phyloP scores from a whole-genome alignment of 2,113 vertebrate species.

The Antigone vipio region DNA sequence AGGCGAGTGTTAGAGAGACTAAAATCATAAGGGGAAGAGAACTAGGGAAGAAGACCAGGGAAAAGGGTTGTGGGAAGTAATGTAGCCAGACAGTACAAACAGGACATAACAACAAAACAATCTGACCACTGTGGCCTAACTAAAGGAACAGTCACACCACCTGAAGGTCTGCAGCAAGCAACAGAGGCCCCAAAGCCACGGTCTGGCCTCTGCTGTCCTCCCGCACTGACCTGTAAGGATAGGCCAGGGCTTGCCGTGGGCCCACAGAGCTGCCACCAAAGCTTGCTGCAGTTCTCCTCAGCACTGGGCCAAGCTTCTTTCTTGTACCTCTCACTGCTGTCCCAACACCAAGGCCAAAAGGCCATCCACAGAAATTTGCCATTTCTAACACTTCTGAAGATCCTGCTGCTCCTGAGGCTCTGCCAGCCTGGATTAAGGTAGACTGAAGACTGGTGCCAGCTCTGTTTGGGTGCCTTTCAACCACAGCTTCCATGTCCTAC shows the following conservation, averaged over 20 bases:
- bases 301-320: not conserved
- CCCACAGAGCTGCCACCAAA: not conserved
- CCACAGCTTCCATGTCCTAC: not conserved
- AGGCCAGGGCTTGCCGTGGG: not conserved
- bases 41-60: not conserved
- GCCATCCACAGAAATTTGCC: not conserved
- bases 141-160: not conserved
- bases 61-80: not conserved
- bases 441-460: not conserved
- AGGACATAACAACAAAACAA: not conserved
- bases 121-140: not conserved
- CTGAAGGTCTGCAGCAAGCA: not conserved
- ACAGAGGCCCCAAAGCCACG: not conserved
- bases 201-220: not conserved
- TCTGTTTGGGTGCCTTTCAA: not conserved
- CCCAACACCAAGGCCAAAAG: not conserved
- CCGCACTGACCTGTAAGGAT: not conserved
- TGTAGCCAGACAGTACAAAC: rapidly evolving
- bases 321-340: not conserved
- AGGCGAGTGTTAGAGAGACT: not conserved
- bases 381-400: not conserved
- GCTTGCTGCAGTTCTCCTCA: rapidly evolving
- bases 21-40: not conserved
- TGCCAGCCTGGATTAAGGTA: not conserved
- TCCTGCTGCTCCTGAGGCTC: not conserved